Conservation (phyloP, 2,113 vertebrate species). For the Aix galericulata region DNA sequence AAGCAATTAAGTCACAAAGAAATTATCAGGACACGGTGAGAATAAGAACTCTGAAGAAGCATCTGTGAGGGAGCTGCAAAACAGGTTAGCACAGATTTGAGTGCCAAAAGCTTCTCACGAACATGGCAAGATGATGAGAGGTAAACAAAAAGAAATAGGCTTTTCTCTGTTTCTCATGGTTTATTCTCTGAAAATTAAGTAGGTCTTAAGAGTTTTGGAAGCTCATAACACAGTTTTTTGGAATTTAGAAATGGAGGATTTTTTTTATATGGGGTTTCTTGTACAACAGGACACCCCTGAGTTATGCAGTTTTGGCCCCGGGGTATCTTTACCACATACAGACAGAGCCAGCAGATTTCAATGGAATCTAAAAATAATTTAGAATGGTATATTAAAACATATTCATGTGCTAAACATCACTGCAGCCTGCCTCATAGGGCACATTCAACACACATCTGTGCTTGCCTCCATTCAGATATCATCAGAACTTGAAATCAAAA, state of each 20-base stretch:
- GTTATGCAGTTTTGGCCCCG: background rate
- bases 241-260: background rate
- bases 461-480: background rate
- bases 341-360: background rate
- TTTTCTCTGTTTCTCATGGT: background rate
- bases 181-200: background rate
- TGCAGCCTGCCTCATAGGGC: background rate
- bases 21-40: background rate
- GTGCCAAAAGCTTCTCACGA: background rate
- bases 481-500: background rate
- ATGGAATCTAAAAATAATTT: background rate
- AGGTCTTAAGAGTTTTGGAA: background rate
- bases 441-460: background rate
- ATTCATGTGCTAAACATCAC: background rate
- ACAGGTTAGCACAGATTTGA: background rate
- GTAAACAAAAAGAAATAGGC: background rate
- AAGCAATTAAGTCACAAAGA: background rate
- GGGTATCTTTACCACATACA: background rate
- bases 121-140: background rate
- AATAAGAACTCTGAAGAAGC: background rate
- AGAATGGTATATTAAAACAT: background rate
- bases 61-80: background rate
- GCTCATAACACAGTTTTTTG: background rate
- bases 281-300: background rate
- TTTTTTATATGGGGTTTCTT: background rate